Evolutionary conservation across 2,888 invertebrate genomes (phyloP).

Genomic region (Drosophila picticornis): DNA sequence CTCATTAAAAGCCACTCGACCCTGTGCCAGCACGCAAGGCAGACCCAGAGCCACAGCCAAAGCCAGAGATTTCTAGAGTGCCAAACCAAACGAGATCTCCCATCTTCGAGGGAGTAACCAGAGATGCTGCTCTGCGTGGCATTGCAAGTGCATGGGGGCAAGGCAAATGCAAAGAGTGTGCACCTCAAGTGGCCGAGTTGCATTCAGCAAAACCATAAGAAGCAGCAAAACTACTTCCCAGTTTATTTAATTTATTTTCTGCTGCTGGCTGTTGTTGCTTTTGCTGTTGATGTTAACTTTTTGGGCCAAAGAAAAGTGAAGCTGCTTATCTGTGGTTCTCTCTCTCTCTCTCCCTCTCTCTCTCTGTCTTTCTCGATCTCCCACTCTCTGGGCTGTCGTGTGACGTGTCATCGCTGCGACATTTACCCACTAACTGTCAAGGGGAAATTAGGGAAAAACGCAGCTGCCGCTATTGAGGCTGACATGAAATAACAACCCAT

Average conservation of each 20-base stretch:
- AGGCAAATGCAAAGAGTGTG: constrained; percentile 17
- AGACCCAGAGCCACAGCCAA: constrained; percentile 8
- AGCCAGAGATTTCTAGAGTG: constrained; percentile 9
- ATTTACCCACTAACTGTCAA: constrained; percentile 77
- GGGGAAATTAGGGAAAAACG: constrained; percentile 69
- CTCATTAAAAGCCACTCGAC: constrained; percentile 78
- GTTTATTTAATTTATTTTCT: constrained; percentile 51
- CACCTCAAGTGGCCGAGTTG: constrained; percentile 59
- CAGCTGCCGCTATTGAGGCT: constrained; percentile 49
- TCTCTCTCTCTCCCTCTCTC: background rate
- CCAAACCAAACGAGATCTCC: constrained; percentile 33
- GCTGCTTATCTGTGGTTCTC: constrained; percentile 18
- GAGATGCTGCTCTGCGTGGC: background rate
- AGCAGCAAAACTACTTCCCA: constrained; percentile 49
- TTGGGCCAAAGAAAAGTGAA: constrained; percentile 79
- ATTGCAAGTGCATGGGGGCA: constrained; percentile 1
- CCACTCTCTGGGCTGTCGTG: constrained; percentile 17
- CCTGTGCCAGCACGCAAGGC: constrained; percentile 63
- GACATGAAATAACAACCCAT: constrained; percentile 69
- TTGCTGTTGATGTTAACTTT: constrained; percentile 44
- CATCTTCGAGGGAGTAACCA: constrained; percentile 26
- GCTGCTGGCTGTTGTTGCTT: constrained; percentile 16
- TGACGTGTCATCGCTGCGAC: constrained; percentile 61
- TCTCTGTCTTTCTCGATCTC: background rate
- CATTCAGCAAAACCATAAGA: constrained; percentile 41